phyloP scores from a whole-genome alignment of 2,888 invertebrate genomes.

The Bellardia bayeri region DNA sequence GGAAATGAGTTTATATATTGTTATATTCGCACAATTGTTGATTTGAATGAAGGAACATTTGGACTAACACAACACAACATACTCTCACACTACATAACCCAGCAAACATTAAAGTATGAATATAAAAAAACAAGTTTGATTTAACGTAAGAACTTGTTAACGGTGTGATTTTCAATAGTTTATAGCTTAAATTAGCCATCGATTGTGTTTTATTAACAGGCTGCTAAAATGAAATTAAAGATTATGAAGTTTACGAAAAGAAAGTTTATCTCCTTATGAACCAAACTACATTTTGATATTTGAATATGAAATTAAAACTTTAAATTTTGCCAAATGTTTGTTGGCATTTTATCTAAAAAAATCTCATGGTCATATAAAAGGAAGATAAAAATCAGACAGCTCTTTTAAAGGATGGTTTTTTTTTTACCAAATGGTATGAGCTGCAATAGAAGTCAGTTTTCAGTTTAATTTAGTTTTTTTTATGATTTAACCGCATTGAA shows the following conservation, averaged over 20 bases:
- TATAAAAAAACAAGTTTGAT: neutral
- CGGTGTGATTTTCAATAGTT: no score
- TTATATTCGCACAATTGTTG: constrained; percentile 66
- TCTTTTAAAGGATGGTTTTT: constrained; percentile 48
- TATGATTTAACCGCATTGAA: constrained; percentile 63
- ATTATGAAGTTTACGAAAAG: no score
- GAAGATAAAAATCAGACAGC: constrained; percentile 62
- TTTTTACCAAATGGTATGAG: constrained; percentile 12
- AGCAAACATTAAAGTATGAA: constrained; percentile 10
- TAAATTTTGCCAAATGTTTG: neutral
- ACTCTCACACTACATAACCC: neutral
- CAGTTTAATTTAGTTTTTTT: neutral
- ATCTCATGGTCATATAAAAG: constrained; percentile 50
- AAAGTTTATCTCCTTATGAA: no score
- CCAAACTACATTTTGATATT: no score
- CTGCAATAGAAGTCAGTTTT: constrained; percentile 37
- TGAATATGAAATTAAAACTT: no score
- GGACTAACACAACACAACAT: constrained; percentile 34
- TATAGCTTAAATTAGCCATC: no score
- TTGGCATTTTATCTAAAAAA: constrained; percentile 7
- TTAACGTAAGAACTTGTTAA: no score
- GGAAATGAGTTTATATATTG: constrained; percentile 55
- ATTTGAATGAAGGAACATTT: constrained; percentile 51
- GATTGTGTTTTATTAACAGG: no score
- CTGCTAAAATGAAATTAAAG: no score